Evolutionary conservation across 2,888 invertebrate genomes (phyloP).

Genomic region (Drosophila kambysellisi): DNA sequence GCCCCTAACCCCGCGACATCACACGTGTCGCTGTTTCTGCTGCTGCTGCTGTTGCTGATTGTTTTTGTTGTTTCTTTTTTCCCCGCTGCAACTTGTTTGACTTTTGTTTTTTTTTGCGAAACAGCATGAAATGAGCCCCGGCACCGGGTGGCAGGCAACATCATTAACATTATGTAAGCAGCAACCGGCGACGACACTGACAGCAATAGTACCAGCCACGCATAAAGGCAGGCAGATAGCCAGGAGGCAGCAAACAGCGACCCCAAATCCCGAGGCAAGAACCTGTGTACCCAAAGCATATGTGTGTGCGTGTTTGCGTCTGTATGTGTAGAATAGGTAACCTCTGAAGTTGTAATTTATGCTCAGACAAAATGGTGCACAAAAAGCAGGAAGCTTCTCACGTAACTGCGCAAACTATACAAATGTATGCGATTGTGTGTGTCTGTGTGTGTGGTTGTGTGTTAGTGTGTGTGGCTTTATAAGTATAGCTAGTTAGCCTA

Average conservation of each 20-base stretch:
- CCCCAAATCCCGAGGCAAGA: conserved; percentile 23
- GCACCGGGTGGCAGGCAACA: conserved; percentile 55
- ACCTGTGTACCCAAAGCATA: conserved; percentile 15
- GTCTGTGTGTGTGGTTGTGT: neutral
- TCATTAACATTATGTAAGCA: conserved; percentile 79
- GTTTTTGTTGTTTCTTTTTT: conserved; percentile 18
- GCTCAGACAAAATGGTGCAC: conserved; percentile 69
- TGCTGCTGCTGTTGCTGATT: conserved; percentile 21
- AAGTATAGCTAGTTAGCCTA: conserved; percentile 61
- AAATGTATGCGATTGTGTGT: conserved; percentile 13
- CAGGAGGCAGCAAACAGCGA: conserved; percentile 11
- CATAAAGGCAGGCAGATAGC: neutral
- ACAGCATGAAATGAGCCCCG: conserved; percentile 68
- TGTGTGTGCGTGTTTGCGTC: neutral
- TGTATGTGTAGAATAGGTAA: conserved; percentile 28
- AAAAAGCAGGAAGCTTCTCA: conserved; percentile 62
- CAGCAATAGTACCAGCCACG: conserved; percentile 13
- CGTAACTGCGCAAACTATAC: conserved; percentile 56
- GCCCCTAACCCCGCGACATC: neutral
- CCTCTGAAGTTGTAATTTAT: conserved; percentile 76
- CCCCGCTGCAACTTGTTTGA: conserved; percentile 43
- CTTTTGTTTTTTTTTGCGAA: conserved; percentile 69
- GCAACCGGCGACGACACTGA: conserved; percentile 67
- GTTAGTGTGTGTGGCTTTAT: conserved; percentile 13
- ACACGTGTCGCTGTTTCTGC: conserved; percentile 23